These are phyloP conservation scores for Morone saxatilis DNA, from an alignment of 2,113 vertebrate species.

Conservation along the genomic window DNA sequence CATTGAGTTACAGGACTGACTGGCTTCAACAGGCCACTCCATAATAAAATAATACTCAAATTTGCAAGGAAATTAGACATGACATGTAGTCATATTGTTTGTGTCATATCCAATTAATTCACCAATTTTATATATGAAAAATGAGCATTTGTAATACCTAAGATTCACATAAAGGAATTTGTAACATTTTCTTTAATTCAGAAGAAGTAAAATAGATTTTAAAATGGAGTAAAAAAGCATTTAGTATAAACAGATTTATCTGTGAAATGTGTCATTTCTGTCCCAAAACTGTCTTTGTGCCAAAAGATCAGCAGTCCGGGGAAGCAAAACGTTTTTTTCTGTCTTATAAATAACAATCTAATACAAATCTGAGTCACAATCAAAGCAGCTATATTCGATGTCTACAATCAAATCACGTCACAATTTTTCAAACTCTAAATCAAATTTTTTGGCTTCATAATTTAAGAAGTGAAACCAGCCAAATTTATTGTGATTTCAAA, in stretches of 20 bases:
- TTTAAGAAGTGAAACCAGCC: not conserved
- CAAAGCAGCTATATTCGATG: not conserved
- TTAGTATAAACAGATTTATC: not conserved
- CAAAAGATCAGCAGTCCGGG: not conserved
- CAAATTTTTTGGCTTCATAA: not conserved
- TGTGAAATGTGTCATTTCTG: not conserved
- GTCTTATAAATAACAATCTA: not conserved
- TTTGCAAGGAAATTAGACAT: constrained; percentile 26
- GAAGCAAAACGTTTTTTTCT: not conserved
- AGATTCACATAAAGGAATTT: not conserved
- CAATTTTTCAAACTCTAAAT: not conserved
- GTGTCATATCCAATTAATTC: constrained; percentile 28
- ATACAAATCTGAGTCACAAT: constrained; percentile 11
- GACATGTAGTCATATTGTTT: constrained; percentile 12
- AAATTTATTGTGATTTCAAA: not conserved
- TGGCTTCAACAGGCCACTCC: constrained; percentile 38
- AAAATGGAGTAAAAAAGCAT: not conserved
- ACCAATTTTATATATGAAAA: constrained; percentile 15
- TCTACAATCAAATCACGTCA: not conserved
- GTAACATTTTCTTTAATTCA: constrained; percentile 8
- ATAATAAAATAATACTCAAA: constrained; percentile 37
- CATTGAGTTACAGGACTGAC: constrained; percentile 53
- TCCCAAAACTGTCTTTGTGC: not conserved
- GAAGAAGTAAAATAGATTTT: not conserved
- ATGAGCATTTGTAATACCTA: not conserved